Base-by-base conservation (phyloP, 2,113 vertebrate genomes). In the Peromyscus californicus region DNA sequence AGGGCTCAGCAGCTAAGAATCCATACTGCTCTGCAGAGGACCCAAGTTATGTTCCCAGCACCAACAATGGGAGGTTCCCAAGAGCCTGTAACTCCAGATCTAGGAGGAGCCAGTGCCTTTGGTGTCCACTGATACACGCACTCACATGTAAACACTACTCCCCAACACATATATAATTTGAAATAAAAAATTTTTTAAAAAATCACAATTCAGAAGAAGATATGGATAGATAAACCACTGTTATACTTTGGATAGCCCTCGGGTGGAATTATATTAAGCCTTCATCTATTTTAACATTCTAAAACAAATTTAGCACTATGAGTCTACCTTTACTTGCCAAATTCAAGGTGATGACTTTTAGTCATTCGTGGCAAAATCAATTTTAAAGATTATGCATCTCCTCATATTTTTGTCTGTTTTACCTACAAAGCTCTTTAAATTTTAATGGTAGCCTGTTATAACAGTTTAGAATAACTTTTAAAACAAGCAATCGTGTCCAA, bases 231-330 rank as follows among this genome's bases (percentile, higher is more conserved):
- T 78, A 87, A 94, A 57, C 57, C 45, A 93, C 33, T 36, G 4
- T 48, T 48, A 48, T 76, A 80, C 63, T 36, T 75, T 63, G 51
- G 24, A 31, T 80, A 8, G 63, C 45, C 5, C 33, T 90, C 11
- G 74, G 19, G 59, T 78, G 93, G 80, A 90, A 94, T 21, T 94
- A 82, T 3, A 63, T 48, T 88, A 70, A 22, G 9, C 72, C 92
- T 9, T 19, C n/a, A 70, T 21, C 59, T 42, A 83, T 54, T 96
- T 83, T 87, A 87, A 85, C 59, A 65, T 84, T 96, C 51, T 93
- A 88, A 93, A 95, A 83, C 48, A 95, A n/a, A 93, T 51, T 89
- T 76, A 94, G 42, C 69, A 96, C 48, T 93, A 57, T 70, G 36
- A 91, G 45, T 57, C 36, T 61, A 79, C 16, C 45, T 80, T 88